A percentile compares a stretch with the other conserved stretches of the same genome.
phyloP scores from a whole-genome alignment of 2,113 vertebrate species.

The Burhinus oedicnemus region DNA sequence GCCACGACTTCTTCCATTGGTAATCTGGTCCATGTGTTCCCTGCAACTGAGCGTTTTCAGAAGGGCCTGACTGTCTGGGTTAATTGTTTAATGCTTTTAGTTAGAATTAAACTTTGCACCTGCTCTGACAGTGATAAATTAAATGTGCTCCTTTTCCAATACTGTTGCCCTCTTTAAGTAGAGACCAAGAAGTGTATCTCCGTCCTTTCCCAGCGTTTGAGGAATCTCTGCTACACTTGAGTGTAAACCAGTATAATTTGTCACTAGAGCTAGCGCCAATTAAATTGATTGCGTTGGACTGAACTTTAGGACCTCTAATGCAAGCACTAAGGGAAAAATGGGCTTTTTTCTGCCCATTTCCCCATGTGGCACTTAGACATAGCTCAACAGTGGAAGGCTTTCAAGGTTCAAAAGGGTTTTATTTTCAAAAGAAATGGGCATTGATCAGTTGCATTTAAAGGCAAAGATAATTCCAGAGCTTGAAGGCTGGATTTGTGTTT shows the following conservation, averaged over 20 bases:
- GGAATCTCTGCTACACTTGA: conserved; percentile 83
- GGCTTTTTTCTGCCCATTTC: conserved; percentile 85
- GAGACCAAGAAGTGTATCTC: conserved; percentile 87
- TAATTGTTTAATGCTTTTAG: conserved; percentile 92
- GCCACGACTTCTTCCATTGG: conserved; percentile 71
- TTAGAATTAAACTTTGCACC: conserved; percentile 91
- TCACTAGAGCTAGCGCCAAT: conserved; percentile 91
- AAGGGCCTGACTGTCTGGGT: conserved; percentile 84
- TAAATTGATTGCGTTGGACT: conserved; percentile 95
- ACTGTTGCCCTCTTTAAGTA: conserved; percentile 86
- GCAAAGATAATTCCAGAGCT: conserved; percentile 87
- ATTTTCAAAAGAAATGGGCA: conserved; percentile 94
- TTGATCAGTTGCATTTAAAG: conserved; percentile 90
- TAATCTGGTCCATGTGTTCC: conserved; percentile 80
- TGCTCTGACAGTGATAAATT: conserved; percentile 90
- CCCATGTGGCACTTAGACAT: conserved; percentile 85
- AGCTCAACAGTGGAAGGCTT: conserved; percentile 87
- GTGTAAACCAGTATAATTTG: conserved; percentile 95
- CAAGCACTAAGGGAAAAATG: conserved; percentile 86
- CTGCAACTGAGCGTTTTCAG: conserved; percentile 80
- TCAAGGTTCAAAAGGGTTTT: conserved; percentile 98
- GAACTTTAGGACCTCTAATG: conserved; percentile 90
- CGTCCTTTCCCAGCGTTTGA: conserved; percentile 81
- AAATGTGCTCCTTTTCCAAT: conserved; percentile 87
- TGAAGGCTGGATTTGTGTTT: conserved; percentile 89